Evolutionary conservation across 2,797 vertebrate species (phyloP).

Genomic region (Typhlichthys eigenmanni): DNA sequence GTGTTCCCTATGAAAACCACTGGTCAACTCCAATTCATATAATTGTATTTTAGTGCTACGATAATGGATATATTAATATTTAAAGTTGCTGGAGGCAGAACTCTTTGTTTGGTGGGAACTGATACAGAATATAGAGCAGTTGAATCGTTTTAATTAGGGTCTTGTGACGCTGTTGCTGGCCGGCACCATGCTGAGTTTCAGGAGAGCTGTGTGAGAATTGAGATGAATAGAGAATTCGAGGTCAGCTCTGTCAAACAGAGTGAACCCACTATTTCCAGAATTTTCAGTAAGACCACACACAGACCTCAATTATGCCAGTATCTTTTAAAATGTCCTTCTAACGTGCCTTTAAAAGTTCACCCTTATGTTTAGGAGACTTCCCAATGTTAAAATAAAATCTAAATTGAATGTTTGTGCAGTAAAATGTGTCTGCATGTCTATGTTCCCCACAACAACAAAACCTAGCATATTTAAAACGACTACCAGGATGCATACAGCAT

Average conservation of each 20-base stretch:
- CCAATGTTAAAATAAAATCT: too few relatives aligned
- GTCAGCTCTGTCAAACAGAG: slow-evolving; percentile 22
- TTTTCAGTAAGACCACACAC: too few relatives aligned
- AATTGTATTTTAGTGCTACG: slow-evolving; percentile 62
- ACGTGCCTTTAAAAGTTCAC: too few relatives aligned
- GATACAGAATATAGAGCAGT: slow-evolving; percentile 50
- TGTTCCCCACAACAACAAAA: background rate
- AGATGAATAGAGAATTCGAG: slow-evolving; percentile 41
- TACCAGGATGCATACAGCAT: too few relatives aligned
- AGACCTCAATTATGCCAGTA: too few relatives aligned
- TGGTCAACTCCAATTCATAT: slow-evolving; percentile 22
- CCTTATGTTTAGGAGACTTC: too few relatives aligned
- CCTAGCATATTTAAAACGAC: background rate
- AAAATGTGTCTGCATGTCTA: background rate
- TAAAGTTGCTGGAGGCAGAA: slow-evolving; percentile 50
- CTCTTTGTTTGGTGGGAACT: slow-evolving; percentile 22
- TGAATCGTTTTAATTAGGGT: slow-evolving; percentile 60
- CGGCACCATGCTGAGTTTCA: slow-evolving; percentile 37
- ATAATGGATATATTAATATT: slow-evolving; percentile 64
- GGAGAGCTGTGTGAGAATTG: background rate
- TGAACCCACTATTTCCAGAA: too few relatives aligned
- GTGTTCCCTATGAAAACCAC: too few relatives aligned
- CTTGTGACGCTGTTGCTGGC: slow-evolving; percentile 15
- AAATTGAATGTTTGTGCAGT: background rate
- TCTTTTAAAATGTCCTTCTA: too few relatives aligned